Percentiles rank a stretch among this genome's conserved stretches.
phyloP scores from a whole-genome alignment of 2,888 invertebrate species.

The Arrhopalites spinosus region DNA sequence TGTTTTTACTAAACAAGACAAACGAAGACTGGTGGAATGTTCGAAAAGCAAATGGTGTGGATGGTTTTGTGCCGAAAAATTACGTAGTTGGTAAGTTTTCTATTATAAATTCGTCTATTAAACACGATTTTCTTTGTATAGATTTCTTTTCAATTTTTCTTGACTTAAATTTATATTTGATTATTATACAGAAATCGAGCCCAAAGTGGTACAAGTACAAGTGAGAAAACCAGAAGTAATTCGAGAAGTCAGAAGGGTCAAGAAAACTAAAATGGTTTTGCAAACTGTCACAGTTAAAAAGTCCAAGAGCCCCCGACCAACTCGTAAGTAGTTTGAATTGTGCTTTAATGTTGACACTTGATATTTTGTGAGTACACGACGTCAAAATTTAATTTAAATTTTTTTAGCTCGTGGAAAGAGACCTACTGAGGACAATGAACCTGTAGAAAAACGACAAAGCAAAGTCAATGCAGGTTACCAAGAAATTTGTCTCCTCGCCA shows the following conservation, averaged over 20 bases:
- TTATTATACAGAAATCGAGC: conserved; percentile 75
- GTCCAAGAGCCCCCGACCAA: conserved; percentile 59
- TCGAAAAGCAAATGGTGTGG: conserved; percentile 85
- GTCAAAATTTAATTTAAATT: too few species aligned
- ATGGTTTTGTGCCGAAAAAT: conserved; percentile 97
- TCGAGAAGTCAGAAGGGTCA: conserved; percentile 80
- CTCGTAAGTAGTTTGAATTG: conserved; percentile 49
- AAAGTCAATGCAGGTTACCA: conserved; percentile 81
- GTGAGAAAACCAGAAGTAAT: conserved; percentile 84
- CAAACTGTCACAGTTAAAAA: conserved; percentile 81
- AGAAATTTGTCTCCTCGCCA: conserved; percentile 77
- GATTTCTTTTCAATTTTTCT: too few species aligned
- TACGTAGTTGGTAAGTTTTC: conserved; percentile 69
- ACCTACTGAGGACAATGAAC: conserved; percentile 69
- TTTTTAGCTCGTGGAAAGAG: conserved; percentile 51
- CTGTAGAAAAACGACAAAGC: conserved; percentile 78
- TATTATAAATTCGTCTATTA: neutral
- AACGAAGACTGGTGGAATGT: conserved; percentile 99
- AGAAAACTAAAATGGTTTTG: conserved; percentile 85
- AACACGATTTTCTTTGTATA: neutral
- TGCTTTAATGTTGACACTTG: neutral
- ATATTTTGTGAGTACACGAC: neutral
- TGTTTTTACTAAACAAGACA: conserved; percentile 91
- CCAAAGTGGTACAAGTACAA: conserved; percentile 81
- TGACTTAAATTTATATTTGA: neutral